A percentile compares a stretch with the other conserved stretches of the same genome.
Evolutionary conservation across 2,888 invertebrate genomes (phyloP).

Genomic region (Cylindroiulus punctatus): DNA sequence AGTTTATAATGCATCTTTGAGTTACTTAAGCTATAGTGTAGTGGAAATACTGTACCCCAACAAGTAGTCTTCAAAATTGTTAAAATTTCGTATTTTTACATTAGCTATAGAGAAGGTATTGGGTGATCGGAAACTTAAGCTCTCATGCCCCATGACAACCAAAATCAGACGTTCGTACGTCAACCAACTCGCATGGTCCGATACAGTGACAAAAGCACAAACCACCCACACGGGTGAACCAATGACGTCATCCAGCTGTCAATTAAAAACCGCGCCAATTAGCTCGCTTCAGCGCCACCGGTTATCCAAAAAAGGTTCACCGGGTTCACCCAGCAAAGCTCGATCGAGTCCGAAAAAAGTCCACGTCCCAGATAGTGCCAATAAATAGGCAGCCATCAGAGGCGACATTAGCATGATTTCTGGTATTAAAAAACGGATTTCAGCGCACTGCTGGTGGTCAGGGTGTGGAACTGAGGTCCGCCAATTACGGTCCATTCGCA

Average conservation of each 20-base stretch:
- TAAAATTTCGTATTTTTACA: no score
- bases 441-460: background rate
- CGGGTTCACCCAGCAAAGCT: background rate
- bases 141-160: no score
- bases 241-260: background rate
- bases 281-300: background rate
- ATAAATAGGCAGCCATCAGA: background rate
- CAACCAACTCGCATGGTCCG: no score
- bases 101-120: no score
- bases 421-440: background rate
- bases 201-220: no score
- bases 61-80: no score
- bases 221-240: background rate
- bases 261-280: constrained; percentile 5
- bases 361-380: background rate
- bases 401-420: constrained; percentile 16
- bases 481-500: background rate
- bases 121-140: no score
- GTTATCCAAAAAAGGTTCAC: background rate
- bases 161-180: no score
- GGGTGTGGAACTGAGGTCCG: constrained; percentile 42
- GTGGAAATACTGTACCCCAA: no score
- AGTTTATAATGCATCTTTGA: no score
- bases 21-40: no score
- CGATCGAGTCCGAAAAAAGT: background rate